Evolutionary conservation across 2,888 invertebrate genomes (phyloP).

Genomic region (Phrixothrix hirtus): DNA sequence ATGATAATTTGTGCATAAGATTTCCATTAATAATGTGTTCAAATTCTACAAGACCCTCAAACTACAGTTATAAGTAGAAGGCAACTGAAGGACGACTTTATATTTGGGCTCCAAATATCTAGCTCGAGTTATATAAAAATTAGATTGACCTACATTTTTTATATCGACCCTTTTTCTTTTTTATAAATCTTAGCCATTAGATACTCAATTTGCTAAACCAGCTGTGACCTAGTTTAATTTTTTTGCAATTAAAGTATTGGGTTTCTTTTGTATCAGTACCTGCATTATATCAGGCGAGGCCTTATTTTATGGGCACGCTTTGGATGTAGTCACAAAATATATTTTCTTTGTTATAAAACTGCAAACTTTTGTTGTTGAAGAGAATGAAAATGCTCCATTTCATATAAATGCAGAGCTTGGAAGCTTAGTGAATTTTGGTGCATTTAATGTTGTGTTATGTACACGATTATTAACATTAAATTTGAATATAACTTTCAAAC

Average conservation of each 20-base stretch:
- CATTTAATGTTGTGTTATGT: too few relatives aligned
- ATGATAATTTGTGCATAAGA: not conserved
- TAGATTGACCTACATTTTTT: constrained; percentile 6
- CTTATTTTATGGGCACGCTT: too few relatives aligned
- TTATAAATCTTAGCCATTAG: not conserved
- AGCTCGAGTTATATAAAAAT: not conserved
- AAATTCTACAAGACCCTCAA: not conserved
- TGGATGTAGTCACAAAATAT: too few relatives aligned
- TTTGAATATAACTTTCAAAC: too few relatives aligned
- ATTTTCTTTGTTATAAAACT: too few relatives aligned
- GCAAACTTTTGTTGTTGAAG: too few relatives aligned
- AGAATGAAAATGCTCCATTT: too few relatives aligned
- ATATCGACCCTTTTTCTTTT: constrained; percentile 1
- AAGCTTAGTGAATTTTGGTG: too few relatives aligned
- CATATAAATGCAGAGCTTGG: too few relatives aligned
- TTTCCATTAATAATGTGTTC: not conserved
- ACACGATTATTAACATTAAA: too few relatives aligned
- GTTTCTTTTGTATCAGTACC: constrained; percentile 32
- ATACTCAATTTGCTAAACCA: constrained; percentile 34
- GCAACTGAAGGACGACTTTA: not conserved
- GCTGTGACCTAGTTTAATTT: constrained; percentile 38
- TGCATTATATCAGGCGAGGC: too few relatives aligned
- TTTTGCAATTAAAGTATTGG: constrained; percentile 35
- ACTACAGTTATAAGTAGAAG: not conserved
- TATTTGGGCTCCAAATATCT: not conserved